A percentile compares a stretch with the other conserved stretches of the same genome.
These are phyloP conservation scores for Minunthozetes semirufus DNA, from an alignment of 2,888 invertebrate species.

Conservation along the genomic window DNA sequence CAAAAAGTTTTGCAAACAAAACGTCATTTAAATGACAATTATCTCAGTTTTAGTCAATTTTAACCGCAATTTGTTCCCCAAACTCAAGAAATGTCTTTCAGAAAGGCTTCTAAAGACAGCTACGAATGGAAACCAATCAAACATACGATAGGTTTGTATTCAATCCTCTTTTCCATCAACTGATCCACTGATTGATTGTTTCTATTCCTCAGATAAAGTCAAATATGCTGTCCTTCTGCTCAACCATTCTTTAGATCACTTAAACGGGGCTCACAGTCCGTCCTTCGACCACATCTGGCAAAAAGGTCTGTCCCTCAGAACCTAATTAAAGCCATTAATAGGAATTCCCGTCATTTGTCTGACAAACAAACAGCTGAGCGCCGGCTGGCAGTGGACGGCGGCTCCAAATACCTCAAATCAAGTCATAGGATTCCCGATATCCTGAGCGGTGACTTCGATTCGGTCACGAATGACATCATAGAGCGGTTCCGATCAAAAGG, in stretches of 20 bases:
- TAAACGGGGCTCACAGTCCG: background rate
- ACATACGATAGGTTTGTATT: background rate
- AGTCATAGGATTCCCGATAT: background rate
- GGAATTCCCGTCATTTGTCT: background rate
- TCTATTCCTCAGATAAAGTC: background rate
- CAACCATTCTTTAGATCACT: slow-evolving; percentile 34
- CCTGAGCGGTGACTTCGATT: slow-evolving; percentile 33
- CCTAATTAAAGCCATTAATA: background rate
- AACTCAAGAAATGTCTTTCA: background rate
- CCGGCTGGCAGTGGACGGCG: slow-evolving; percentile 30
- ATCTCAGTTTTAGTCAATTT: background rate
- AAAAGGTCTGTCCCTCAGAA: background rate
- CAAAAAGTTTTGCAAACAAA: no score
- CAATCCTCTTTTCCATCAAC: background rate
- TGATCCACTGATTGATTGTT: background rate
- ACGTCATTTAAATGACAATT: no score
- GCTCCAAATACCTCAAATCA: background rate
- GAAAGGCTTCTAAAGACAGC: background rate
- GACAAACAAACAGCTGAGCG: background rate
- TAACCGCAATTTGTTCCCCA: background rate
- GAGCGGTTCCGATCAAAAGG: background rate
- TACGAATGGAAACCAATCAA: background rate
- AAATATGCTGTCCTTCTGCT: slow-evolving; percentile 30
- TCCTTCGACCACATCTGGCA: background rate
- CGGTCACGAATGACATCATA: background rate